Evolutionary conservation across 53 echinoderm and acorn worm species (phyloP), one percentile per base, ranked within the genome.

Genomic region (Hippasteria phrygiana): DNA sequence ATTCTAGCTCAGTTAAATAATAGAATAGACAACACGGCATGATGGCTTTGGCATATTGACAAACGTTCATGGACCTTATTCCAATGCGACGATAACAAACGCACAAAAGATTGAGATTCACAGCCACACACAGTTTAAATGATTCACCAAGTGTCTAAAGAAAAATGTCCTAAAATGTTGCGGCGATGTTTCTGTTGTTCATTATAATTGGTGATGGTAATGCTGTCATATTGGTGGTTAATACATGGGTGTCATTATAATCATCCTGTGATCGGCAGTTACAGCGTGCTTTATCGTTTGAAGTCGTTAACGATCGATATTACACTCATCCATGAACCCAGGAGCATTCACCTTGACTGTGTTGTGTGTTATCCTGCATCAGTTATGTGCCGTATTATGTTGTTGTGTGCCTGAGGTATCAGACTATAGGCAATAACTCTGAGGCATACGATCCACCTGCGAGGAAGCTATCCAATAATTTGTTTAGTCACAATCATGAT

Each of bases 1-100:
- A 70, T 64, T 85, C 51, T 71, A 39, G 20, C 53, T 71, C 33
- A 54, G 20, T 85, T 18, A 34, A 85, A 71, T 71, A 70, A 71
- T 51, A 85, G 20, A 70, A 50, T 50, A 55, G n/a, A 42, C 38
- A 64, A 82, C 43, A 80, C 62, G 22, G 3, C 8, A 66, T 17
- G 29, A 32, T 27, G 45, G 82, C 39, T 66, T 46, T 43, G n/a
- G 66, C 45, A 46, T 77, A 54, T 78, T 78, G 78, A 78, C 78
- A 78, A 62, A 31, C 26, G 59, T 45, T 81, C 37, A 65, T 43
- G 81, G 81, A 81, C 65, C 81, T 81, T 65, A 65, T 81, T 63
- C 65, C 63, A 81, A 81, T 40, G 50, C 48, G 50, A 85, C 51
- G 85, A 85, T 85, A 71, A 70, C 51, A 53, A 51, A 51, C 47